Evolutionary conservation across 2,888 invertebrate genomes (phyloP), one percentile per base, ranked within the genome.

Genomic region (Bugula neritina): DNA sequence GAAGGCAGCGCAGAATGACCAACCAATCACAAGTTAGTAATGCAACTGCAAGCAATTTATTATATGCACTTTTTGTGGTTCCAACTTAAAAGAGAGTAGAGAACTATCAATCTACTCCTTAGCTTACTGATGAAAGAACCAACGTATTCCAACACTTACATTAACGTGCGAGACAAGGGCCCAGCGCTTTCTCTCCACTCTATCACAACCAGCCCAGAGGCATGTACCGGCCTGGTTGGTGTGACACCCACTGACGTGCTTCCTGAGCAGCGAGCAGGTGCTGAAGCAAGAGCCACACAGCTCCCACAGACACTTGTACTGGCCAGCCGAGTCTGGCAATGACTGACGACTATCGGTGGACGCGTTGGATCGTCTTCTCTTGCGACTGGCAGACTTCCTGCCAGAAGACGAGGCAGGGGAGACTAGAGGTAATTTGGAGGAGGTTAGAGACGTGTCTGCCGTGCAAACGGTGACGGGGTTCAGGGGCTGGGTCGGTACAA

Each of bases 151-250:
- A 43, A 10, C 29, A 74, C 74, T 73, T 76, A 86, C 86, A 83
- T 85, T 91, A 74, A 98, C 88, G 86, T 99, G 99, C 73, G 98
- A 97, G 89, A 97, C 93, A 54, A 98, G 87, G 0, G 98, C 98
- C 87, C 96, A 96, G 72, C 93, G 89, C 81, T 92, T 91, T 72
- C 97, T 86, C 72, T 92, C 91, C 84, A 96, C 89, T 58, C 91
- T 89, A 86, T 97, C 97, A 80, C 85, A 85, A 31, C 80, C 80
- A 43, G 80, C 78, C 97, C 97, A 97, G 83, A 91, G 87, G 82
- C 97, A 97, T 25, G 91, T 88, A 75, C 92, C 90, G 82, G 93
- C 92, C 35, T 90, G 89, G 29, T 77, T 1, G 25, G 73, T 63
- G n/a, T 63, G 63, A 21, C 27, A 13, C 27, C 13, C 25, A 63